phyloP scores from a whole-genome alignment of 2,113 vertebrate genomes.

The Corythaeola cristata region DNA sequence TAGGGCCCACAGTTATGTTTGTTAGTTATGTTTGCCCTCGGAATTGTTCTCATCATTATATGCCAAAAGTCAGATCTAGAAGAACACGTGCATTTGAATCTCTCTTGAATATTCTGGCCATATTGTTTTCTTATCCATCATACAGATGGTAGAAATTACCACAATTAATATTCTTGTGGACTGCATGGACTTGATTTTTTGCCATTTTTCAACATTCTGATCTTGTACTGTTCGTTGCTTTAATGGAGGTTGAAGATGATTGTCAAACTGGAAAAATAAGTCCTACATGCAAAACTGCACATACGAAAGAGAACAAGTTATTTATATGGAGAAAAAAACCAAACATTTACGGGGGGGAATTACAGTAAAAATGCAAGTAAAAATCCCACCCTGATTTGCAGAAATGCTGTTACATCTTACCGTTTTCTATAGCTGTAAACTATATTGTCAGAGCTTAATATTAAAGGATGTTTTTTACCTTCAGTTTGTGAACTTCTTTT shows the following conservation, averaged over 20 bases:
- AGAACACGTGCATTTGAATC: background rate
- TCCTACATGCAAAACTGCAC: background rate
- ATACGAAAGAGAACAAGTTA: background rate
- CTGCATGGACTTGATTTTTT: background rate
- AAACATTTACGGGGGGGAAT: rapidly evolving
- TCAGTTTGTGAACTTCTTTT: background rate
- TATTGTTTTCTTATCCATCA: background rate
- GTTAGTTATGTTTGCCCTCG: background rate
- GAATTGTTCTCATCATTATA: background rate
- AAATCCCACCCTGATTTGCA: background rate
- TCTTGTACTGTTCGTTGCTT: background rate
- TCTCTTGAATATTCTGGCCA: background rate
- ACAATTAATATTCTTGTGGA: background rate
- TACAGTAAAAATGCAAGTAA: background rate
- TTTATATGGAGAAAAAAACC: background rate
- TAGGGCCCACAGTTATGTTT: background rate
- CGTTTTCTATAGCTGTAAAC: background rate
- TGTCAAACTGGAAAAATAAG: background rate
- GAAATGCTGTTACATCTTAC: background rate
- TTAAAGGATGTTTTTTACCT: background rate
- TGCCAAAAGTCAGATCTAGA: background rate
- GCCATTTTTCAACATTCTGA: background rate
- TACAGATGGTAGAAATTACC: background rate
- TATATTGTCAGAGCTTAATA: background rate
- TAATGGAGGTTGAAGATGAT: background rate